Base-by-base conservation (phyloP, 1,140 invertebrate genomes). In the Diorhabda carinulata region DNA sequence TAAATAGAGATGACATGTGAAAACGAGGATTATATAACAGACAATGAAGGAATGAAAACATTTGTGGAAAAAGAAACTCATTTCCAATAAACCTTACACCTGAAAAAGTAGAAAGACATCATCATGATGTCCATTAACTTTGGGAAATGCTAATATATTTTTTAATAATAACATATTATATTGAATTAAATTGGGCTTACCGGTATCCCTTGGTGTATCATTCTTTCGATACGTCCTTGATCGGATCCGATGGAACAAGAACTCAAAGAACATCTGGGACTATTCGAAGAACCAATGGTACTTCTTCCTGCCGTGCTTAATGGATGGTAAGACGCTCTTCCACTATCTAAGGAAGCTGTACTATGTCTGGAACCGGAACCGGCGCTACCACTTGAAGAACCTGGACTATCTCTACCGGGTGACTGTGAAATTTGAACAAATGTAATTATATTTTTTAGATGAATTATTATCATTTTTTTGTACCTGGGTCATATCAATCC, bases 311-410 rank as follows among this genome's bases (percentile, higher is more conserved):
- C 76, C n/a, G 77, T 79, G 60, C 84, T 84, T 66, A 84, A 78
- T 56, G 78, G 83, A 78, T 76, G 85, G 82, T 86, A 87, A 86
- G 94, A 95, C 4, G 95, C 95, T 71, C 95, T 85, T 4, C 95
- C 96, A 75, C 92, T 95, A 82, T 98, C 95, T 76, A 96, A 83
- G 67, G 94, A 96, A 56, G 95, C 94, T 0, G 94, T 96, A 70
- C 93, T 96, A 79, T 94, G 92, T n/a, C 92, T 86, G 25, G 90
- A 91, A 47, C 91, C 90, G 0, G 87, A 89, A 4, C 88, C 87
- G 1, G 88, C 87, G 5, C 90, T 91, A 2, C 92, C 93, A 64
- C 92, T 93, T 5, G 92, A 94, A 0, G 92, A 94, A 40, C 92
- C 92, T 3, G 93, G 93, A 81, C 92, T 95, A 80, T 95, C 94